phyloP scores from a whole-genome alignment of 2,888 invertebrate species.

The Brachyptera putata region DNA sequence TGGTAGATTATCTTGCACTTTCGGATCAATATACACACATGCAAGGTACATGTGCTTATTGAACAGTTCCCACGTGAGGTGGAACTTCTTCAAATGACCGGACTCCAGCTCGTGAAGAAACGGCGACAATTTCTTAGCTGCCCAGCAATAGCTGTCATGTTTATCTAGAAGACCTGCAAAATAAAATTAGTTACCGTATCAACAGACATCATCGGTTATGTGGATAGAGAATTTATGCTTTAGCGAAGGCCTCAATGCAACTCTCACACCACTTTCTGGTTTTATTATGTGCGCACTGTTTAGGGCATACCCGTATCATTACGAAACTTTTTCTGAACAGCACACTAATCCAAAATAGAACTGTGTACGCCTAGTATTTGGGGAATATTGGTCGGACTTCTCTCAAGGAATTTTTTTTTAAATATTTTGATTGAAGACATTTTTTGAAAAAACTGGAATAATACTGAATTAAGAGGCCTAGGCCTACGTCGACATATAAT shows the following conservation, averaged over 20 bases:
- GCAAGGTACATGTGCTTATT: constrained; percentile 63
- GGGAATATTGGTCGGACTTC: no score
- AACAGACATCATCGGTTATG: background rate
- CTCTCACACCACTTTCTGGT: no score
- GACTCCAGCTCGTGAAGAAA: constrained; percentile 57
- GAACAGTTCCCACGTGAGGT: constrained; percentile 62
- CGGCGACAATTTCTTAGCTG: constrained; percentile 55
- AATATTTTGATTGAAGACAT: no score
- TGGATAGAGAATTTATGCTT: background rate
- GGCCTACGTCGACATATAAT: no score
- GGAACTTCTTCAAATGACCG: constrained; percentile 57
- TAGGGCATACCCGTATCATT: no score
- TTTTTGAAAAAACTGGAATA: no score
- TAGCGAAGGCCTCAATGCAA: background rate
- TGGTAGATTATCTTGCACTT: constrained; percentile 53
- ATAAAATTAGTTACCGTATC: constrained; percentile 20
- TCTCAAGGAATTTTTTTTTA: no score
- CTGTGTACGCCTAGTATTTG: no score
- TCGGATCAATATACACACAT: constrained; percentile 50
- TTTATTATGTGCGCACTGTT: no score
- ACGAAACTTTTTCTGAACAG: no score
- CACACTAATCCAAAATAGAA: no score
- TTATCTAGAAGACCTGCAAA: constrained; percentile 55
- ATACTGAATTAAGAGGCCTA: no score
- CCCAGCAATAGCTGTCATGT: constrained; percentile 58